Evolutionary conservation across 2,888 invertebrate genomes (phyloP).

Genomic region (Oegoconia quadripuncta): DNA sequence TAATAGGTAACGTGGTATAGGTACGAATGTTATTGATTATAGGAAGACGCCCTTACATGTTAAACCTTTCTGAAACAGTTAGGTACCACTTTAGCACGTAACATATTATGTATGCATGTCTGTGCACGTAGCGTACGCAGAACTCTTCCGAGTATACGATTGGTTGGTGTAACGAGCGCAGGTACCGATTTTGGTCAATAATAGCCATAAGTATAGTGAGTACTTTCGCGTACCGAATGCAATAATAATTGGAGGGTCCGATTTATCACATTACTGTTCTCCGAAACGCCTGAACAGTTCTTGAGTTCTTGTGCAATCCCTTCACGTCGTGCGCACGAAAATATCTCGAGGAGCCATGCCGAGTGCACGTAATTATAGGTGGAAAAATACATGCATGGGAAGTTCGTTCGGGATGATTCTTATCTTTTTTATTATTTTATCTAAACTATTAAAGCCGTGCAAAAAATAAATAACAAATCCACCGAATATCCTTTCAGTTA

Average conservation of each 20-base stretch:
- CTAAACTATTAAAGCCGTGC: slow-evolving; percentile 55
- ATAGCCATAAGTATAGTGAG: slow-evolving; percentile 70
- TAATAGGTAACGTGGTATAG: too few species aligned
- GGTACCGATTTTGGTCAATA: slow-evolving; percentile 73
- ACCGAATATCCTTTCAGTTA: slow-evolving; percentile 42
- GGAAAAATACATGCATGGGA: slow-evolving; percentile 72
- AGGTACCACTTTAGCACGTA: too few species aligned
- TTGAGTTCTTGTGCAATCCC: slow-evolving; percentile 74
- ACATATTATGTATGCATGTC: neutral
- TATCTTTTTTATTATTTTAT: slow-evolving; percentile 56
- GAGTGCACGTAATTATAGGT: slow-evolving; percentile 71
- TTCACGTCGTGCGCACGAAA: slow-evolving; percentile 69
- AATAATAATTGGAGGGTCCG: slow-evolving; percentile 76
- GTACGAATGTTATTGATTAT: too few species aligned
- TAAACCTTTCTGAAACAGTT: too few species aligned
- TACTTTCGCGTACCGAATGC: slow-evolving; percentile 72
- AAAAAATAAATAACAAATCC: slow-evolving; percentile 59
- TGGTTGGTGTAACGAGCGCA: slow-evolving; percentile 71
- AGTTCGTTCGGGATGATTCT: slow-evolving; percentile 50
- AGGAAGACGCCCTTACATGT: too few species aligned
- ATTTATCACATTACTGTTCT: slow-evolving; percentile 76
- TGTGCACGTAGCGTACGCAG: neutral
- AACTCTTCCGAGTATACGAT: slow-evolving; percentile 46
- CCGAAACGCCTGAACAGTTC: slow-evolving; percentile 72
- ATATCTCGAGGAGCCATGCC: slow-evolving; percentile 68